A percentile compares a stretch with the other conserved stretches of the same genome.
Conservation (phyloP, 1,140 invertebrate genomes). For the Papilio dardanus region DNA sequence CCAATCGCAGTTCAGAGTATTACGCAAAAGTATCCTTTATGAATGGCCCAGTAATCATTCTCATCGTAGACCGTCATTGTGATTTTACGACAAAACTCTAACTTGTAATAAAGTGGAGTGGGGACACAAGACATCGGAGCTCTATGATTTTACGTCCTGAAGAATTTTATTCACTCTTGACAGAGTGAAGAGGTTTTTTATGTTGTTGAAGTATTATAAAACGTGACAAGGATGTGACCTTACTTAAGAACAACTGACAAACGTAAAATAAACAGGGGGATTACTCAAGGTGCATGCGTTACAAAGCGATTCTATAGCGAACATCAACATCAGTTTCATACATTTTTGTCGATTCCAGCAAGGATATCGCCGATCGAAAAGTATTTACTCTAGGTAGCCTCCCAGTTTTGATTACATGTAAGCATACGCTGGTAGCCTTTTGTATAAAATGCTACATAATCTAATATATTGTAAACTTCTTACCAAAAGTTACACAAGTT, state of each 20-base stretch:
- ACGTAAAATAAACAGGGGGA: neutral
- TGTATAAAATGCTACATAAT: too few relatives aligned
- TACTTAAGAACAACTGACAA: neutral
- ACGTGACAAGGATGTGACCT: neutral
- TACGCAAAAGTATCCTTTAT: conserved; percentile 28
- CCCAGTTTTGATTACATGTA: too few relatives aligned
- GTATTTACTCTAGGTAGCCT: too few relatives aligned
- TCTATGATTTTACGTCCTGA: conserved; percentile 4
- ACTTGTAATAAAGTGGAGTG: conserved; percentile 30
- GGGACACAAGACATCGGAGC: neutral
- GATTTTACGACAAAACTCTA: conserved; percentile 17
- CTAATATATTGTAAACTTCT: too few relatives aligned
- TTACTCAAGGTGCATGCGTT: too few relatives aligned
- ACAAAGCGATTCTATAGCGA: too few relatives aligned
- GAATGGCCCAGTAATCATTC: conserved; percentile 27
- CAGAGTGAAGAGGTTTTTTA: conserved; percentile 9
- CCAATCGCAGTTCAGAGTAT: conserved; percentile 5
- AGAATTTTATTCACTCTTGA: conserved; percentile 7
- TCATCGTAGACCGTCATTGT: conserved; percentile 20
- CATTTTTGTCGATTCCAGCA: too few relatives aligned
- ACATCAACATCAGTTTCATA: too few relatives aligned
- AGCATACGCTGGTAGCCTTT: too few relatives aligned
- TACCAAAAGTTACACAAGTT: too few relatives aligned
- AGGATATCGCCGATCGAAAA: too few relatives aligned
- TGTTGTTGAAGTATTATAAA: neutral